Base-by-base conservation (phyloP, 1,140 invertebrate genomes). In the Episyrphus balteatus region DNA sequence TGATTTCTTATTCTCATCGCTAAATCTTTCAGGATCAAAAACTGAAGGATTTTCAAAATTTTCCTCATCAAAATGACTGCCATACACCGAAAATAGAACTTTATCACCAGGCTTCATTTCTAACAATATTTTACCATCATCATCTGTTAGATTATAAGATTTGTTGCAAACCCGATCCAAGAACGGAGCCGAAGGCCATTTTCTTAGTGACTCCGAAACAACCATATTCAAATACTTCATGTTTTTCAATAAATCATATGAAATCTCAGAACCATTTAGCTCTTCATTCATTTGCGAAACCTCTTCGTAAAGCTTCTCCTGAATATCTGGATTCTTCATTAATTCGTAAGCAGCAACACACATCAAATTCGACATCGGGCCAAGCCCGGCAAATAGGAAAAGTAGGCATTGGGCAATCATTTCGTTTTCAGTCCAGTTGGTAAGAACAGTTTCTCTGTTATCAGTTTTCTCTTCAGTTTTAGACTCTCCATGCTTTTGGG, bases 301-400 rank as follows among this genome's bases (percentile, higher is more conserved):
- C 61, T 82, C 79, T 14, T 71, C 58, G 21, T 68, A 66, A 2
- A 82, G 47, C 53, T 68, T 71, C 18, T 72, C 58, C 50, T 82
- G 78, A 31, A 75, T 56, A 3, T 77, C 69, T 11, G 70, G 71
- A 64, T 80, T 62, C 12, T 57, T 53, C 0, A 74, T 71, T 15
- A 83, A 54, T n/a, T 69, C 59, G 52, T 75, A 73, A 7, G 67
- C 44, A 1, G 61, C 49, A 46, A 71, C 73, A 15, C 67, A 59
- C 39, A 82, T 57, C 0, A 71, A 52, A 11, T 63, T 69, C 2
- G 76, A 70, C 2, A 73, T 71, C 0, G 79, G 79, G 33, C 80
- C 78, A 48, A 75, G 80, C 30, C 79, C 78, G 40, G 76, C 78
- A 13, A 79, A 42, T 49, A 76, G 73, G 51, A 78, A 77, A 10